Conservation (phyloP, 2,888 invertebrate genomes). For the Plebejus anna region DNA sequence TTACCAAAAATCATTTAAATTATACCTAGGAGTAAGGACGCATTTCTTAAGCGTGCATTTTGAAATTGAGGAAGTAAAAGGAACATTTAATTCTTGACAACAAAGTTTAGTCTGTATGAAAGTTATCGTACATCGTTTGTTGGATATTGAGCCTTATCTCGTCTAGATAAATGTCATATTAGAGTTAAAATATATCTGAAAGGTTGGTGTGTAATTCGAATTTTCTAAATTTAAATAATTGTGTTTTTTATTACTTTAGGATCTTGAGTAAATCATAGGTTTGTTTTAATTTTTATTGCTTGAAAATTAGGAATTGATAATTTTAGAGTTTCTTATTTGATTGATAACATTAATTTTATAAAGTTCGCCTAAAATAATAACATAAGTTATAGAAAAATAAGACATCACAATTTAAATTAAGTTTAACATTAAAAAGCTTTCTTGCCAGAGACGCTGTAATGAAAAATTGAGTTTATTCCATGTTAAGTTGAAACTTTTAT, state of each 20-base stretch:
- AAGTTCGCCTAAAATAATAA: background rate
- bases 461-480: background rate
- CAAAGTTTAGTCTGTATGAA: background rate
- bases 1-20: slow-evolving; percentile 12
- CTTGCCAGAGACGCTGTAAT: slow-evolving; percentile 4
- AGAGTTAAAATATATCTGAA: background rate
- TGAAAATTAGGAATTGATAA: background rate
- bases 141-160: too few relatives aligned
- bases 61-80: background rate
- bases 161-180: background rate
- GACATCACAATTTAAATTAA: background rate
- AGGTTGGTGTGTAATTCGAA: background rate
- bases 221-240: background rate
- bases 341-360: background rate
- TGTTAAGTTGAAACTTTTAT: background rate
- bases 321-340: background rate
- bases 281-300: slow-evolving; percentile 5
- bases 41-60: slow-evolving; percentile 19
- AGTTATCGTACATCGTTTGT: too few relatives aligned
- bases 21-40: background rate
- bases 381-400: background rate
- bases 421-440: background rate
- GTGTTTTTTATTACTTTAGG: background rate
- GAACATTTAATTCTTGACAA: background rate
- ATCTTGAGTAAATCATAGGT: background rate